phyloP scores from a whole-genome alignment of 2,113 vertebrate species.

The Pseudopodoces humilis region DNA sequence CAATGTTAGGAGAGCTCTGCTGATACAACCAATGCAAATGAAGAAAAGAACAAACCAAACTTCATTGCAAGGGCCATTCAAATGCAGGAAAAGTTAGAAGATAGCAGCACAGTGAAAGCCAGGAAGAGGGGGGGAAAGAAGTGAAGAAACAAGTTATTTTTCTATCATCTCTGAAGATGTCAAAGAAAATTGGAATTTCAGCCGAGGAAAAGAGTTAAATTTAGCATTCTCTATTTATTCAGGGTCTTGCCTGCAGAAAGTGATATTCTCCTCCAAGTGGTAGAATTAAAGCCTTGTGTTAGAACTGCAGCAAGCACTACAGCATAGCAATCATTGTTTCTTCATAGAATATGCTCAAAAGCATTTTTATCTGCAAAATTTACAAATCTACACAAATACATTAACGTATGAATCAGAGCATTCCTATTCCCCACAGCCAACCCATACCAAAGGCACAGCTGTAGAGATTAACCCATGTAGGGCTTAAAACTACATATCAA shows the following conservation, averaged over 20 bases:
- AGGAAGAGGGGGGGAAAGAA: background rate
- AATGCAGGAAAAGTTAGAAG: background rate
- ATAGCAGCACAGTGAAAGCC: background rate
- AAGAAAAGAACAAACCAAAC: background rate
- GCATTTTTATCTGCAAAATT: background rate
- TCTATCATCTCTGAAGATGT: background rate
- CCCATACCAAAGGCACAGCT: background rate
- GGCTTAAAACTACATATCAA: background rate
- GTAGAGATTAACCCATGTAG: background rate
- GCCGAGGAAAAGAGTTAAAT: background rate
- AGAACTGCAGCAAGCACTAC: background rate
- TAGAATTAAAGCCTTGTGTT: background rate
- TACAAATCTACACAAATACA: background rate
- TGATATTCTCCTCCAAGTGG: background rate
- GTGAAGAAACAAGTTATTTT: background rate
- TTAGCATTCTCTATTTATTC: background rate
- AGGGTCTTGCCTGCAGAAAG: background rate
- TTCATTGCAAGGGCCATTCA: background rate
- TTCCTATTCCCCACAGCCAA: background rate
- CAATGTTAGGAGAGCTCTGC: background rate
- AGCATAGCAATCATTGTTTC: background rate
- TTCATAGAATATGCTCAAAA: background rate
- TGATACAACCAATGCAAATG: background rate
- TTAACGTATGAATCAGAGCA: background rate
- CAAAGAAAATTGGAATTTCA: background rate